phyloP scores from a whole-genome alignment of 1,140 invertebrate genomes.

The Plodia interpunctella region DNA sequence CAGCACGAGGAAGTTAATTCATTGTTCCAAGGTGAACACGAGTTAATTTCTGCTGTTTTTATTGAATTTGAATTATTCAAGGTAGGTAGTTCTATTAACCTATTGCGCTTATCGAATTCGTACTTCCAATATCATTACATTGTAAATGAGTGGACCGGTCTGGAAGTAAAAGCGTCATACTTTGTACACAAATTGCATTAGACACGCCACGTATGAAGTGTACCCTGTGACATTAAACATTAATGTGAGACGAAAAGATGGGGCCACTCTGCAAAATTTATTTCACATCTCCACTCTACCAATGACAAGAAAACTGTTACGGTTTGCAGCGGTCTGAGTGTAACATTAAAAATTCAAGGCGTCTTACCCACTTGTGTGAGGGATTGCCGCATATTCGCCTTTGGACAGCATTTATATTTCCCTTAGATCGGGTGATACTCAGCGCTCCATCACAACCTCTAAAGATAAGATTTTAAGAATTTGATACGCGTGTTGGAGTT shows the following conservation, averaged over 20 bases:
- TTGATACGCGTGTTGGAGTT: conserved; percentile 14
- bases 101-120: neutral
- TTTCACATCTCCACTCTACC: conserved; percentile 71
- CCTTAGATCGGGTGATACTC: conserved; percentile 57
- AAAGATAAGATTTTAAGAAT: conserved; percentile 32
- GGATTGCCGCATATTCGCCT: conserved; percentile 71
- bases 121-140: conserved; percentile 10
- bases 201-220: conserved; percentile 66
- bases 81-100: conserved; percentile 2
- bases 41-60: conserved; percentile 44
- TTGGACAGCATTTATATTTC: conserved; percentile 76
- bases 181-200: conserved; percentile 56
- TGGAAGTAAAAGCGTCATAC: conserved; percentile 41
- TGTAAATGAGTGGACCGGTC: conserved; percentile 11
- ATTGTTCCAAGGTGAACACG: conserved; percentile 57
- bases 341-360: conserved; percentile 75
- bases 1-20: conserved; percentile 64
- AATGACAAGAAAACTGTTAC: conserved; percentile 77
- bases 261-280: conserved; percentile 77
- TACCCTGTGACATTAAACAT: conserved; percentile 68
- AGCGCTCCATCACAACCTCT: conserved; percentile 33
- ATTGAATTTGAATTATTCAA: conserved; percentile 29
- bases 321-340: conserved; percentile 75
- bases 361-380: conserved; percentile 76
- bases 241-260: conserved; percentile 74